These are phyloP conservation scores for Sebastes iracundus DNA, from an alignment of 2,797 vertebrate species.

Conservation along the genomic window DNA sequence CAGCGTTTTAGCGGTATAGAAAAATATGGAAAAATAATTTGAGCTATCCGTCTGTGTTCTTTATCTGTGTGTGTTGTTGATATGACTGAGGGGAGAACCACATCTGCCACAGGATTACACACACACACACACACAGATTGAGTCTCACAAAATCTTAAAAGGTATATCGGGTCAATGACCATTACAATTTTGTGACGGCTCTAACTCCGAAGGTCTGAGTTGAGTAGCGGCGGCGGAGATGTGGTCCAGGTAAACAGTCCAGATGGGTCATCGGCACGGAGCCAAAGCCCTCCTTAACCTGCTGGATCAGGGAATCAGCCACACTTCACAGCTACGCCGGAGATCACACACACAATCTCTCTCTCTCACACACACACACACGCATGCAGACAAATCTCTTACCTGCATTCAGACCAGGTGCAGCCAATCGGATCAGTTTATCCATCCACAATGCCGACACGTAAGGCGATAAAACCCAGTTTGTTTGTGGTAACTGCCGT, in stretches of 20 bases:
- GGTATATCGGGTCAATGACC: slow-evolving; percentile 40
- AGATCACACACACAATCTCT: slow-evolving; percentile 44
- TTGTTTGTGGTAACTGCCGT: slow-evolving; percentile 30
- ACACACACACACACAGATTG: not conserved
- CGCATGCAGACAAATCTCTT: not conserved
- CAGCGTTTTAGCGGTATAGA: slow-evolving; percentile 10
- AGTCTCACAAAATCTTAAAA: slow-evolving; percentile 16
- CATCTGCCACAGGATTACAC: slow-evolving; percentile 48
- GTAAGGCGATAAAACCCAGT: slow-evolving; percentile 39
- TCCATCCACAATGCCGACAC: slow-evolving; percentile 2
- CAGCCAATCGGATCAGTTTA: slow-evolving; percentile 22
- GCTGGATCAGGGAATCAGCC: slow-evolving; percentile 65
- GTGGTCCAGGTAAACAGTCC: slow-evolving; percentile 45
- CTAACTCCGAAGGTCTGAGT: slow-evolving; percentile 30
- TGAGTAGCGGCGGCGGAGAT: slow-evolving; percentile 29
- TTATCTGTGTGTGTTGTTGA: slow-evolving; percentile 8
- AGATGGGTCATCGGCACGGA: slow-evolving; percentile 69
- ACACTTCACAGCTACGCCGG: slow-evolving; percentile 45
- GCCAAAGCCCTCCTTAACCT: slow-evolving; percentile 77
- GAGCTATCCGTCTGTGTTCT: slow-evolving; percentile 16
- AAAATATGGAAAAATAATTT: slow-evolving; percentile 50
- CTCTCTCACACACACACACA: slow-evolving; percentile 8
- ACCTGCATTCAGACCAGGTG: slow-evolving; percentile 12
- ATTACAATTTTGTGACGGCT: slow-evolving; percentile 55
- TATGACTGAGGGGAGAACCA: slow-evolving; percentile 24